Evolutionary conservation across 2,797 vertebrate species (phyloP), one percentile per base, ranked within the genome.

Genomic region (Bryconaethiops microstoma): DNA sequence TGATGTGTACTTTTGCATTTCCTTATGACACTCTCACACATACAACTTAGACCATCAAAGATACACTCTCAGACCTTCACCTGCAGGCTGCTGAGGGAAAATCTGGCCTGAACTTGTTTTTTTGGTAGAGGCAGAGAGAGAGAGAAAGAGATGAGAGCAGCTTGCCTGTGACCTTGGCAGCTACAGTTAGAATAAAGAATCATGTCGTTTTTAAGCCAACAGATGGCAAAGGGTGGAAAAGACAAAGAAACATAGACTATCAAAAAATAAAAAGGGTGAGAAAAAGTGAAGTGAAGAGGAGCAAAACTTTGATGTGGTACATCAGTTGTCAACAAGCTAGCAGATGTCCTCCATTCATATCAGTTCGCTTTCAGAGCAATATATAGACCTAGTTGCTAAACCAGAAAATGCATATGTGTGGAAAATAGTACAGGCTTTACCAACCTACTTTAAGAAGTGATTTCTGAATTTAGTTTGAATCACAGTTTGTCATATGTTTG

Each of bases 21-120:
- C 14, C n/a, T 7, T 45, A 64, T 50, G 65, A 52, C 60, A 52
- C 60, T 16, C 48, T 63, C 57, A 52, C 48, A 67, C 74, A 2
- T 35, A 52, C 45, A 39, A 45, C 45, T 76, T 50, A 54, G 48
- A 48, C 42, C 59, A 75, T 74, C 25, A 74, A 74, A 35, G 65
- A 57, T 35, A 23, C 9, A 16, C 35, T 35, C 59, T 29, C 35
- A 16, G 54, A 1, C 7, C 25, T 40, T n/a, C 19, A 60, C 63
- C 39, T 39, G 54, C 7, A 25, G 40, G 16, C 25, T n/a, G 23
- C 60, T 1, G 78, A 39, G 63, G 12, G 17, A 25, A 59, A 4
- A 57, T 71, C 48, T 68, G 19, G 7, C 29, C 7, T 64, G 62
- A 29, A 14, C 16, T 16, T 39, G 62, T 13, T 39, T 64, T 7